Base-by-base conservation (phyloP, 2,888 invertebrate genomes). In the Bombylius major region DNA sequence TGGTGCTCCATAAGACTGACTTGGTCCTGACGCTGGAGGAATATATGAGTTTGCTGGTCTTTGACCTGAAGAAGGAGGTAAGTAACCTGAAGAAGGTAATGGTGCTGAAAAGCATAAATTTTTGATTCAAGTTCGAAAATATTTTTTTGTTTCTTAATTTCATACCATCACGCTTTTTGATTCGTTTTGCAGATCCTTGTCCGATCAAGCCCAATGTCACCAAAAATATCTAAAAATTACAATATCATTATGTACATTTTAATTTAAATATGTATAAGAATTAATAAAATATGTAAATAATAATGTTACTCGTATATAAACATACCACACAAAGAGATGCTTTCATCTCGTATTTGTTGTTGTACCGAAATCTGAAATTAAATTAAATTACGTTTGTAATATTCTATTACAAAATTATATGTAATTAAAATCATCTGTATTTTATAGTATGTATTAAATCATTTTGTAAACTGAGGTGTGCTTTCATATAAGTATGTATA, bases 11-110 rank as follows among this genome's bases (percentile, higher is more conserved):
- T 71, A 72, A 31, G 62, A 61, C n/a, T 49, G 56, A 36, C 56
- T 57, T 9, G 71, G 72, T 1, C 69, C 73, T 2, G 73, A 71
- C 11, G 73, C 70, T 2, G 80, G 79, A 0, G 80, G 79, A 45
- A 80, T 76, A 62, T 82, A 83, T 5, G 77, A 77, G 32, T 75
- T 78, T 36, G 59, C 66, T 49, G 65, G 67, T 33, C 77, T 75
- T 54, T 75, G 76, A 11, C 73, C 71, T 3, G 67, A 71, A 47
- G 75, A 75, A 2, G 77, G 76, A 50, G 73, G 67, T 52, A 64
- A 55, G 52, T 73, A 73, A 39, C 60, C 64, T 49, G 65, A 72
- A 32, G 70, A 69, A 8, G 67, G 58, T 32, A 72, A 66, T 46
- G 75, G 75, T 48, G 73, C 69, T 65, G 11, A 42, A 42, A 42